Percentiles rank a stretch among this genome's conserved stretches.
Conservation (phyloP, 2,797 vertebrate species). For the Hypotaenidia philippensis region DNA sequence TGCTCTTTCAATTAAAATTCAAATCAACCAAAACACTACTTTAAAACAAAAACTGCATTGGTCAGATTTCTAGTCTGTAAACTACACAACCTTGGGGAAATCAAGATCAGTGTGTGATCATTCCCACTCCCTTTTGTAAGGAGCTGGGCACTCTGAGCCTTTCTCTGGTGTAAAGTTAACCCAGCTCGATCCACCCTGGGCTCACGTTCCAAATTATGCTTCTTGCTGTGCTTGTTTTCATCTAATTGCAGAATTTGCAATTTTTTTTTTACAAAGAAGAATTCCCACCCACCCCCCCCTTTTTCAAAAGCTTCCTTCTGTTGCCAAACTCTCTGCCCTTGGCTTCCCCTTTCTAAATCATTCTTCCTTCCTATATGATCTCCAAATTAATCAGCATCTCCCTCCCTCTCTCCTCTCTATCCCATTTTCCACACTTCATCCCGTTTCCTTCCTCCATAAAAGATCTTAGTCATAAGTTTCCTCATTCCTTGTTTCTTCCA, state of each 20-base stretch:
- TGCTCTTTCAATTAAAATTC: not conserved
- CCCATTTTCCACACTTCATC: not conserved
- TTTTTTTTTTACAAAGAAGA: not conserved
- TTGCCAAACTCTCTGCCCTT: not conserved
- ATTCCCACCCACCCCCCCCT: not conserved
- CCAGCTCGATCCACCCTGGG: not conserved
- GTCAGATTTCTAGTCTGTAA: not conserved
- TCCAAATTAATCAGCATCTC: not conserved
- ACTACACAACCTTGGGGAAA: not conserved
- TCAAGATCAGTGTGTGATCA: not conserved
- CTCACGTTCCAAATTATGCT: not conserved
- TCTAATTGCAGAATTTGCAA: not conserved
- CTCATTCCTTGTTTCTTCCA: not conserved
- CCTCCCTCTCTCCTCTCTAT: not conserved
- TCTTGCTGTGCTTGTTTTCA: not conserved
- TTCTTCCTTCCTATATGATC: constrained; percentile 8
- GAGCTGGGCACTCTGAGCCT: not conserved
- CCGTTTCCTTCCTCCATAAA: not conserved
- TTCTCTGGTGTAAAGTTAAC: not conserved
- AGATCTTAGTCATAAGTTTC: not conserved
- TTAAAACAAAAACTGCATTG: not conserved
- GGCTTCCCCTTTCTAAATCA: not conserved
- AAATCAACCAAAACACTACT: not conserved
- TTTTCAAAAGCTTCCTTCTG: not conserved
- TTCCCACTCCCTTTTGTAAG: not conserved